Evolutionary conservation across 2,888 invertebrate genomes (phyloP).

Genomic region (Ectemnius continuus): DNA sequence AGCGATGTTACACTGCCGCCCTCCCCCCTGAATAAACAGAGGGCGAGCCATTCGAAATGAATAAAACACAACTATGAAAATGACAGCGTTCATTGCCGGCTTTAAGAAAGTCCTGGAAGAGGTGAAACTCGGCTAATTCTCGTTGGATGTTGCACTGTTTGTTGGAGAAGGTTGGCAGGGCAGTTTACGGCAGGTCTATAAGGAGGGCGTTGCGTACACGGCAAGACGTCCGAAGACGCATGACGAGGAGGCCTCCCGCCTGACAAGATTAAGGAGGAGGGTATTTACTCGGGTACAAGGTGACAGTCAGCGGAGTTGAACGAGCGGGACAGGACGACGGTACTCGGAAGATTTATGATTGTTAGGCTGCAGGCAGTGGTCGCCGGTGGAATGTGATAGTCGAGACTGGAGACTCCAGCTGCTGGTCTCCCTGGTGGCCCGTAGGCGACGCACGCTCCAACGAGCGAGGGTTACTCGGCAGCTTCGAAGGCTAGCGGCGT

Average conservation of each 20-base stretch:
- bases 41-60: no score
- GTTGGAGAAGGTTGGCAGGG: no score
- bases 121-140: no score
- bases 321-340: slow-evolving; percentile 48
- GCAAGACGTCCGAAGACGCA: slow-evolving; percentile 46
- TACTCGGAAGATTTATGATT: slow-evolving; percentile 63
- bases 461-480: slow-evolving; percentile 54
- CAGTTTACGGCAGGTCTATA: no score
- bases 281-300: slow-evolving; percentile 63
- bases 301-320: slow-evolving; percentile 62
- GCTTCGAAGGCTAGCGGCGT: slow-evolving; percentile 57
- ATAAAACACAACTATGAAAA: no score
- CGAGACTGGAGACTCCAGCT: slow-evolving; percentile 44
- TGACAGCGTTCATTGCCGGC: no score
- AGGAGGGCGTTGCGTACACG: slow-evolving; percentile 20
- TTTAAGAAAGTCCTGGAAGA: no score
- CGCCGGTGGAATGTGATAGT: slow-evolving; percentile 61
- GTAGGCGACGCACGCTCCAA: slow-evolving; percentile 56
- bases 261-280: slow-evolving; percentile 65
- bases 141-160: no score
- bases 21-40: no score
- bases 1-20: not conserved
- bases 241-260: slow-evolving; percentile 53
- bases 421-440: slow-evolving; percentile 29
- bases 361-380: slow-evolving; percentile 51